Percentiles rank a stretch among this genome's conserved stretches.
phyloP scores from a whole-genome alignment of 1,140 invertebrate genomes.

The Halictus rubicundus region DNA sequence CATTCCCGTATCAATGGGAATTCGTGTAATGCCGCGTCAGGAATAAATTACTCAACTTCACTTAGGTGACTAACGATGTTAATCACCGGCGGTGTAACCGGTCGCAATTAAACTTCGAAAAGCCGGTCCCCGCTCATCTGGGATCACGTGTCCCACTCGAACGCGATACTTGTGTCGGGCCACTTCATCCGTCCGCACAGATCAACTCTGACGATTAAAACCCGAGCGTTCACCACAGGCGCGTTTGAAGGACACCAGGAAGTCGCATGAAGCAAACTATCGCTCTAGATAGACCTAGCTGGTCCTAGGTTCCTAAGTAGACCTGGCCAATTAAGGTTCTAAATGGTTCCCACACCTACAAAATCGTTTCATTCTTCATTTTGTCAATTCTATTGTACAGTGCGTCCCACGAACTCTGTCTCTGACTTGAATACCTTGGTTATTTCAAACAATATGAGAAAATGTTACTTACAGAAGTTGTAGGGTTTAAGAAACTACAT shows the following conservation, averaged over 20 bases:
- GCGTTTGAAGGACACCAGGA: background rate
- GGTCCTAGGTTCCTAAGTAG: no score
- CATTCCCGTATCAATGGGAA: constrained; percentile 37
- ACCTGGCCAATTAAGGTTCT: no score
- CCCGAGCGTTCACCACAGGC: background rate
- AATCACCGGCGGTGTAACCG: constrained; percentile 45
- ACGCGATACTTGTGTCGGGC: constrained; percentile 18
- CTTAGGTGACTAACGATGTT: constrained; percentile 41
- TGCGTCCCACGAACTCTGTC: no score
- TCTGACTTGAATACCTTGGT: no score
- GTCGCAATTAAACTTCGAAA: constrained; percentile 48
- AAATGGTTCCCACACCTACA: no score
- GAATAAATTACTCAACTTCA: constrained; percentile 48
- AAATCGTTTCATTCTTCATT: no score
- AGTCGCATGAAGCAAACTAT: background rate
- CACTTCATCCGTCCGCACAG: background rate
- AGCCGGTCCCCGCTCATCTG: constrained; percentile 14
- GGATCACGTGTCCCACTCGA: constrained; percentile 34
- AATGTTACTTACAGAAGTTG: no score
- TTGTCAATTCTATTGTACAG: no score
- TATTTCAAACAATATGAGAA: no score
- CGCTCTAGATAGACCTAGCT: no score
- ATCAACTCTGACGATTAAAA: constrained; percentile 19
- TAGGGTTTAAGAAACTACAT: no score
- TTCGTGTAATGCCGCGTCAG: constrained; percentile 13